phyloP scores from a whole-genome alignment of 1,140 invertebrate genomes.

The Drosophila bocki region DNA sequence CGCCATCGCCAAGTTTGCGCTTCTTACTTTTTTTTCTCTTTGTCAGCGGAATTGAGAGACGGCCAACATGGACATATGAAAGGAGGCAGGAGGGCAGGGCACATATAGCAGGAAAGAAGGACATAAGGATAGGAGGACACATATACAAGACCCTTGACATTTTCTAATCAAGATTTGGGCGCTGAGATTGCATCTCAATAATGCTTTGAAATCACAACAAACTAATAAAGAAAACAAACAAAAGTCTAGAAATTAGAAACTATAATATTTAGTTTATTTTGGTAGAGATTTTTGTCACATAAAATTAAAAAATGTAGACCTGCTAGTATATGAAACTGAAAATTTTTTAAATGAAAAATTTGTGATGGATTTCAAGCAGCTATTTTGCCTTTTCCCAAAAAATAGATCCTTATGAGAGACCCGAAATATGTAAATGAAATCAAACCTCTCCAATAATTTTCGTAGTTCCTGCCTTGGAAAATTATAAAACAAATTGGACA shows the following conservation, averaged over 20 bases:
- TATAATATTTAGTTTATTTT: too few species aligned
- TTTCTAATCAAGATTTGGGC: constrained; percentile 28
- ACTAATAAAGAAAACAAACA: neutral
- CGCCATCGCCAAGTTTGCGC: constrained; percentile 38
- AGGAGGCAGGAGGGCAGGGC: neutral
- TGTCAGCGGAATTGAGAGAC: constrained; percentile 13
- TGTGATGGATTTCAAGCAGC: too few species aligned
- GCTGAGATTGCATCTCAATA: constrained; percentile 22
- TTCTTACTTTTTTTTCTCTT: constrained; percentile 19
- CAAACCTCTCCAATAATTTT: too few species aligned
- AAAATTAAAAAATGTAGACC: too few species aligned
- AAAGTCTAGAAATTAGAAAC: neutral
- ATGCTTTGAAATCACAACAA: constrained; percentile 1
- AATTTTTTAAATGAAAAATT: too few species aligned
- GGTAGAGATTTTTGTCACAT: too few species aligned
- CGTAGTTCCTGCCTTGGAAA: neutral
- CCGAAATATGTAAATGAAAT: too few species aligned
- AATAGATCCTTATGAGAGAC: too few species aligned
- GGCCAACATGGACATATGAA: constrained; percentile 9
- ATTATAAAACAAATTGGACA: constrained; percentile 12
- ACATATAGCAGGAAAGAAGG: neutral
- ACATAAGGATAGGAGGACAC: constrained; percentile 15
- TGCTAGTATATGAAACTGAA: too few species aligned
- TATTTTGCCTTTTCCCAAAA: too few species aligned
- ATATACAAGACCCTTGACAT: constrained; percentile 29